Evolutionary conservation across 1,140 invertebrate genomes (phyloP).

Genomic region (Megalonaias nervosa): DNA sequence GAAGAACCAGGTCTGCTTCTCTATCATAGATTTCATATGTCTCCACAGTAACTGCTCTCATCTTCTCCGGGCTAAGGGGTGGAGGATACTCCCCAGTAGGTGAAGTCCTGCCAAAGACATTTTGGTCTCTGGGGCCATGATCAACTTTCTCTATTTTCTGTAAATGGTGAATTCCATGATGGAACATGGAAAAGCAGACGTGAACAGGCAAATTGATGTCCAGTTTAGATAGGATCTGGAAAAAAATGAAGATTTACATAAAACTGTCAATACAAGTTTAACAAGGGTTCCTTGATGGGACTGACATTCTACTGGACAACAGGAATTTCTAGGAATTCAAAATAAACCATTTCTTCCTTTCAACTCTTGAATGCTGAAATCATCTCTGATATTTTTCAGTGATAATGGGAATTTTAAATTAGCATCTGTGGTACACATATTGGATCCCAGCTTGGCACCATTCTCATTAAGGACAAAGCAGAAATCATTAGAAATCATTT

Average conservation of each 20-base stretch:
- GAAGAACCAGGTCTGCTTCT: slow-evolving; percentile 76
- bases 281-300: no score
- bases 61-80: slow-evolving; percentile 62
- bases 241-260: background rate
- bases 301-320: no score
- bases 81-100: slow-evolving; percentile 53
- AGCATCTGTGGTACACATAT: no score
- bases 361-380: no score
- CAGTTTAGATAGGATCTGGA: slow-evolving; percentile 66
- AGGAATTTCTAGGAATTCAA: no score
- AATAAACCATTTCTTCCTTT: no score
- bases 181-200: slow-evolving; percentile 65
- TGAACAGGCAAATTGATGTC: slow-evolving; percentile 69
- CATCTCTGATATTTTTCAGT: no score
- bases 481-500: no score
- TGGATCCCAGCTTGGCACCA: no score
- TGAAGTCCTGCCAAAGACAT: slow-evolving; percentile 11
- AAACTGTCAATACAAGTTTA: no score
- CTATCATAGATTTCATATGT: slow-evolving; percentile 60
- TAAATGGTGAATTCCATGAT: slow-evolving; percentile 58
- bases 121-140: background rate
- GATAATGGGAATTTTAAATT: no score
- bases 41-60: slow-evolving; percentile 46
- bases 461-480: no score
- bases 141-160: slow-evolving; percentile 23